phyloP scores from a whole-genome alignment of 1,140 invertebrate genomes.

The Hycleus cichorii region DNA sequence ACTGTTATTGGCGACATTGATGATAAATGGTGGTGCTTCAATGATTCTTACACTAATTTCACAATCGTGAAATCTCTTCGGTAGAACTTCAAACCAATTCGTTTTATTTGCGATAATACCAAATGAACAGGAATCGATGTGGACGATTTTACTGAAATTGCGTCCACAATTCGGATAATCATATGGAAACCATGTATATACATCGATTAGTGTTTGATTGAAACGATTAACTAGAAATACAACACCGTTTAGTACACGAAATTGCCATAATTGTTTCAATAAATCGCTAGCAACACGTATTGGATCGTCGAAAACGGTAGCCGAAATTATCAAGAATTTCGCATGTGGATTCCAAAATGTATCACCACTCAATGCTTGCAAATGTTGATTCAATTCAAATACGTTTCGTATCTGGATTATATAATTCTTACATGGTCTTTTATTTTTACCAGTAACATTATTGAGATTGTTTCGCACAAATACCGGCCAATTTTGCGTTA shows the following conservation, averaged over 20 bases:
- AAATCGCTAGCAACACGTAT: neutral
- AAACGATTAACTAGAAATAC: neutral
- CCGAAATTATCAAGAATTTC: constrained; percentile 20
- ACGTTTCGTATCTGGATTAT: constrained; percentile 13
- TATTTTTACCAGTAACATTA: neutral
- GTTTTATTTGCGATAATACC: constrained; percentile 8
- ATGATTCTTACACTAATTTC: constrained; percentile 17
- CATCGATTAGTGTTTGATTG: constrained; percentile 4
- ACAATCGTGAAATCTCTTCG: constrained; percentile 22
- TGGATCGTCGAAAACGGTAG: neutral
- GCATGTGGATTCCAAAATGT: constrained; percentile 22
- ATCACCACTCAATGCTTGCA: constrained; percentile 6
- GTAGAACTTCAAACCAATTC: constrained; percentile 22
- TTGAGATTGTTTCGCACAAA: neutral
- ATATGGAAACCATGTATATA: constrained; percentile 24
- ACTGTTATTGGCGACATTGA: constrained; percentile 4
- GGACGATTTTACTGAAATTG: constrained; percentile 1
- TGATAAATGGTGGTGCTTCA: constrained; percentile 20
- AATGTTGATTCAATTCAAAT: neutral
- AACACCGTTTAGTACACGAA: constrained; percentile 10
- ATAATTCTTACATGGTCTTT: neutral
- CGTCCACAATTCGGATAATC: constrained; percentile 17
- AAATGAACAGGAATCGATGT: constrained; percentile 16
- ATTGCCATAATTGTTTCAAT: constrained; percentile 8
- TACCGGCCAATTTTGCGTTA: constrained; percentile 1